phyloP scores from a whole-genome alignment of 2,113 vertebrate species.

The Pomatostomus ruficeps region DNA sequence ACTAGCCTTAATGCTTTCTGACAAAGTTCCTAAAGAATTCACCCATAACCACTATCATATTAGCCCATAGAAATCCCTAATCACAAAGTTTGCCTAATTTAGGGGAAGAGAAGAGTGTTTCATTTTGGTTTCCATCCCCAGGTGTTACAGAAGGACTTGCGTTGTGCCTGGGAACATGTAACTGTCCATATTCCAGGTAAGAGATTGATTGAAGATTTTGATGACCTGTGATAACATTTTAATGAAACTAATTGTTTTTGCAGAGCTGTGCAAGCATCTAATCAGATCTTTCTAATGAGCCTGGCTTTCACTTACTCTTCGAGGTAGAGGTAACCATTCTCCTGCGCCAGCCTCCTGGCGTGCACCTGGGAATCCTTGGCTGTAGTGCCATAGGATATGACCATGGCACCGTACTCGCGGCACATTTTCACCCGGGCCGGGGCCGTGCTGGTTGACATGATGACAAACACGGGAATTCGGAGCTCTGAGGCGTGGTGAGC shows the following conservation, averaged over 20 bases:
- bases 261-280: not conserved
- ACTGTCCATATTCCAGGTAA: not conserved
- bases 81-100: not conserved
- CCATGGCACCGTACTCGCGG: slow-evolving; percentile 88
- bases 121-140: not conserved
- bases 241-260: not conserved
- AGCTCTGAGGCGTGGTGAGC: slow-evolving; percentile 81
- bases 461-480: slow-evolving; percentile 81
- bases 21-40: not conserved
- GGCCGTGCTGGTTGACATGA: slow-evolving; percentile 77
- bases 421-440: slow-evolving; percentile 73
- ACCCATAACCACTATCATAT: not conserved
- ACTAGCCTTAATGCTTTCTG: not conserved
- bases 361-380: slow-evolving; percentile 78
- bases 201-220: not conserved
- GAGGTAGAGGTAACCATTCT: slow-evolving; percentile 84
- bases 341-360: slow-evolving; percentile 76
- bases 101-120: not conserved
- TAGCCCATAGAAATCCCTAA: not conserved
- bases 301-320: slow-evolving; percentile 81
- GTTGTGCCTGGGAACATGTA: not conserved
- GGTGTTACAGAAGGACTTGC: rapidly evolving
- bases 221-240: not conserved
- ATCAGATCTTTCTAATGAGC: not conserved
- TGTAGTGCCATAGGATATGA: slow-evolving; percentile 80